Evolutionary conservation across 2,888 invertebrate species (phyloP), one percentile per base, ranked within the genome.

Genomic region (Eupithecia pulchellata): DNA sequence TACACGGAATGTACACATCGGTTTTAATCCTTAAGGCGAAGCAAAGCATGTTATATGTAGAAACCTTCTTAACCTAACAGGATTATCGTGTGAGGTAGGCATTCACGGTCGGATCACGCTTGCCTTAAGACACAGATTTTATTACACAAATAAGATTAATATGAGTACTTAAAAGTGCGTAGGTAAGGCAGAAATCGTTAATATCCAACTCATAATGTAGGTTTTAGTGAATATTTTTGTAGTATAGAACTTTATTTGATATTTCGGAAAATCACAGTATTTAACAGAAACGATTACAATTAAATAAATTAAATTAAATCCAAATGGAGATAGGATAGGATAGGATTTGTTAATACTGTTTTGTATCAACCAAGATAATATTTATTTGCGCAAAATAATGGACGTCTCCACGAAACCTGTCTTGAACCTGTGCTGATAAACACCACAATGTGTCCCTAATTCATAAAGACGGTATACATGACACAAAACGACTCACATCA

Each of bases 31-130:
- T 94, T 95, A 95, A 95, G 95, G 95, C 95, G 95, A 90, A 93
- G 93, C 95, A 95, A 95, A 95, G 95, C 95, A 95, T 94, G 95
- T 96, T 95, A 95, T 96, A 95, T 95, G 95, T 95, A 95, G 95
- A 95, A 95, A 95, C 95, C 95, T 95, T 95, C 95, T 95, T 96
- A 96, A 95, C 95, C 95, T 96, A 96, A 96, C 95, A 95, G 95
- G 96, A 96, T 96, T 96, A 96, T 95, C 95, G 95, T 79, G 93
- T 89, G 94, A 95, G 95, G 95, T 90, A 91, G 92, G 94, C 93
- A 92, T 92, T 93, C 94, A 94, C 94, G 94, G 95, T 91, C 95
- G 94, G 94, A 94, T 94, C 92, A 91, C 89, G 88, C 88, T 88
- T 88, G 87, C 90, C 86, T 91, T 94, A 93, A 93, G 89, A 89